These are phyloP conservation scores for Magallana angulata DNA, from an alignment of 1,140 invertebrate species.

Conservation along the genomic window DNA sequence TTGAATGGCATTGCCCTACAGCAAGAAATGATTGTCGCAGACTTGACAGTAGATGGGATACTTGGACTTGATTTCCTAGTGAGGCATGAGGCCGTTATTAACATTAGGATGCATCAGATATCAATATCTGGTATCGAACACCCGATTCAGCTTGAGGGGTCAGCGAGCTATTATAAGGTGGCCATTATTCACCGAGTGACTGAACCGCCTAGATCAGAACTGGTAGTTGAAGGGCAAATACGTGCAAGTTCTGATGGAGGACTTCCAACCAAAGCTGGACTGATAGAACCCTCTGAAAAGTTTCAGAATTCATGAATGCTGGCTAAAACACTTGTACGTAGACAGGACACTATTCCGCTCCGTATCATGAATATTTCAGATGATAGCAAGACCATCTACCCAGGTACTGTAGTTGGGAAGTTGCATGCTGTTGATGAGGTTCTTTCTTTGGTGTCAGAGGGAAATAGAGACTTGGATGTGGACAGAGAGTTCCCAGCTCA, in stretches of 20 bases:
- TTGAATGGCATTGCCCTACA: not conserved
- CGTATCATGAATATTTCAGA: slow-evolving; percentile 43
- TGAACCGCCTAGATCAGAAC: too few relatives aligned
- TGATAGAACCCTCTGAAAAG: too few relatives aligned
- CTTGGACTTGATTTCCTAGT: slow-evolving; percentile 42
- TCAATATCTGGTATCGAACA: not conserved
- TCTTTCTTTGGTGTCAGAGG: slow-evolving; percentile 10
- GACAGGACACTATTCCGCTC: slow-evolving; percentile 30
- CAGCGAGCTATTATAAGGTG: slow-evolving; percentile 24
- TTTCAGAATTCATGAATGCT: not conserved
- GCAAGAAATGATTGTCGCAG: slow-evolving; percentile 20
- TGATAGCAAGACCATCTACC: slow-evolving; percentile 34
- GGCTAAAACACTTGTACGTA: slow-evolving; percentile 6
- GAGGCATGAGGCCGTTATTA: not conserved
- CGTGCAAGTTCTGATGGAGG: too few relatives aligned
- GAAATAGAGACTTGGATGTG: not conserved
- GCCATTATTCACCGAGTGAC: not conserved
- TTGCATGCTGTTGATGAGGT: slow-evolving; percentile 6
- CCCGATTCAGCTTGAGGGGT: slow-evolving; percentile 28
- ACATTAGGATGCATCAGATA: slow-evolving; percentile 3
- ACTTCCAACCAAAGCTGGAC: too few relatives aligned
- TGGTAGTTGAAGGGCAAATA: too few relatives aligned
- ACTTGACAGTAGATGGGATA: slow-evolving; percentile 43
- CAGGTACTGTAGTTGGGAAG: slow-evolving; percentile 40
- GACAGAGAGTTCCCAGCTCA: too few relatives aligned